Evolutionary conservation across 2,797 vertebrate species (phyloP).

Genomic region (Menidia menidia): DNA sequence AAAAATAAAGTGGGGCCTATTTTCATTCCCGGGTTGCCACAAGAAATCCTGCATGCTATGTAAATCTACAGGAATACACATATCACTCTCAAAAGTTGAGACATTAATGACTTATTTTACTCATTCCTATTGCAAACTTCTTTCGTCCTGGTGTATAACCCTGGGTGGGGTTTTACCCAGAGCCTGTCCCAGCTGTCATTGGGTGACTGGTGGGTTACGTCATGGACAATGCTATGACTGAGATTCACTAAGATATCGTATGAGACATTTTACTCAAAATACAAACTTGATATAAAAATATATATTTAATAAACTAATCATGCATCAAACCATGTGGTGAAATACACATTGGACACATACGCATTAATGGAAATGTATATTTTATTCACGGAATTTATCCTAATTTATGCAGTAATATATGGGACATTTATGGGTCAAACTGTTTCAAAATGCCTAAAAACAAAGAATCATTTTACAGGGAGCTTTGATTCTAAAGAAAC

Average conservation of each 20-base stretch:
- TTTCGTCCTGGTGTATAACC: neutral
- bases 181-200: neutral
- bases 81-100: neutral
- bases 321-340: neutral
- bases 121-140: neutral
- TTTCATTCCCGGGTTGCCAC: constrained; percentile 70
- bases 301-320: neutral
- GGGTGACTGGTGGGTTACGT: neutral
- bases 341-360: neutral
- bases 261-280: neutral
- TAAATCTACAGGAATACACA: constrained; percentile 24
- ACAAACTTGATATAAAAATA: neutral
- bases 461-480: neutral
- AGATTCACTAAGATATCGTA: too few species aligned
- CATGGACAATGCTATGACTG: too few species aligned
- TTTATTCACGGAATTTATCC: neutral
- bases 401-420: neutral
- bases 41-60: constrained; percentile 47
- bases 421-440: neutral
- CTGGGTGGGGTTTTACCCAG: neutral
- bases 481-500: neutral
- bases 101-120: neutral
- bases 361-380: neutral
- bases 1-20: constrained; percentile 65
- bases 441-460: neutral